Percentiles rank a stretch among this genome's conserved stretches.
Conservation (phyloP, 2,113 vertebrate genomes). For the Rhodinocichla rosea region DNA sequence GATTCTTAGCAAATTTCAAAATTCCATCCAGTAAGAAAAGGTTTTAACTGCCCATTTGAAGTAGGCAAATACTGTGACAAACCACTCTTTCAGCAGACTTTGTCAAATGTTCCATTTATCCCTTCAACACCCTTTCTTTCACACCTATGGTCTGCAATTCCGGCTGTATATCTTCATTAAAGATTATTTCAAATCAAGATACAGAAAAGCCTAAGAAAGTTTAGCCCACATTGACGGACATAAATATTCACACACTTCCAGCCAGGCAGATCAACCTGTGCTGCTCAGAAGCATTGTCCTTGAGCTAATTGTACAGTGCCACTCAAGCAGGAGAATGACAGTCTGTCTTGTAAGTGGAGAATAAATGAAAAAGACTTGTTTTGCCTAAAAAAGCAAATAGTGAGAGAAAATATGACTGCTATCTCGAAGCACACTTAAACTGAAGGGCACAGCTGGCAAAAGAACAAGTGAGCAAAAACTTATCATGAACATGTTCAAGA, state of each 20-base stretch:
- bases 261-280: neutral
- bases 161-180: neutral
- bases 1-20: neutral
- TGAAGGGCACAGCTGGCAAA: neutral
- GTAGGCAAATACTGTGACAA: neutral
- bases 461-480: neutral
- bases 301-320: neutral
- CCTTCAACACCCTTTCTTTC: neutral
- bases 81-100: neutral
- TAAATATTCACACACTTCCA: neutral
- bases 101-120: neutral
- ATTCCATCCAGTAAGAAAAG: neutral
- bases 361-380: neutral
- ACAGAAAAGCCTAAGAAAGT: neutral
- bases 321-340: conserved; percentile 13
- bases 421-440: neutral
- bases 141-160: neutral
- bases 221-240: neutral
- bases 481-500: neutral
- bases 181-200: neutral
- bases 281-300: neutral
- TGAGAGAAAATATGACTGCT: neutral
- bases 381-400: neutral
- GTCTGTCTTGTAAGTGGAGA: neutral
- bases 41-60: neutral